A percentile compares a stretch with the other conserved stretches of the same genome.
phyloP scores from a whole-genome alignment of 53 echinoderm and acorn worm species.

The Zoroaster sp. region DNA sequence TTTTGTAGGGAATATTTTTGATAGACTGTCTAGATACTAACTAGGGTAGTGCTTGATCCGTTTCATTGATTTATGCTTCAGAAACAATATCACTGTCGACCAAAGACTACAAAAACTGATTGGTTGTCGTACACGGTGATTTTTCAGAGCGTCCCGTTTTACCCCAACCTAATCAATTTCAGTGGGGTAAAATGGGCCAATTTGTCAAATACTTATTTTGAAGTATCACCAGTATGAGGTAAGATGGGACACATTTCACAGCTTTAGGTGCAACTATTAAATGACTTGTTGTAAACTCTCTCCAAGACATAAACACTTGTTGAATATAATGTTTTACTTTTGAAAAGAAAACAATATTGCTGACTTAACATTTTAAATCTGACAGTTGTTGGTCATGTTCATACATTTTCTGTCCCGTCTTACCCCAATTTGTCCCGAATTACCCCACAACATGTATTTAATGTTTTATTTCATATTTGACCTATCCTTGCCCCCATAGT shows the following conservation, averaged over 20 bases:
- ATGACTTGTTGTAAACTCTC: neutral
- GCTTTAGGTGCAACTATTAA: neutral
- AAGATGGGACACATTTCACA: neutral
- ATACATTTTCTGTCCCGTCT: neutral
- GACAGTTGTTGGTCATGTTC: neutral
- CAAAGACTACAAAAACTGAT: neutral
- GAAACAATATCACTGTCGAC: neutral
- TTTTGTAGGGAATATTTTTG: neutral
- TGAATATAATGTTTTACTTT: neutral
- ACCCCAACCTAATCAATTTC: neutral
- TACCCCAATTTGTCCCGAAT: neutral
- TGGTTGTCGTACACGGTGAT: neutral
- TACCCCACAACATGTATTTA: neutral
- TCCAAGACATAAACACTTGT: neutral
- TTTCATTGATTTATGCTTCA: neutral
- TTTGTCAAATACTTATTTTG: neutral
- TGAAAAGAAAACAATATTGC: neutral
- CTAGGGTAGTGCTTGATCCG: neutral
- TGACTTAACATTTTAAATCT: neutral
- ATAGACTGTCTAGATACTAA: neutral
- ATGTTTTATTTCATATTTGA: neutral
- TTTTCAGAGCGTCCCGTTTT: neutral
- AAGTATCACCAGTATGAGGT: neutral
- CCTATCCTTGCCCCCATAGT: neutral
- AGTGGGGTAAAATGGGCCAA: neutral